Percentiles rank a stretch among this genome's conserved stretches.
Evolutionary conservation across 2,797 vertebrate species (phyloP).

Genomic region (Hephaestus fuliginosus): DNA sequence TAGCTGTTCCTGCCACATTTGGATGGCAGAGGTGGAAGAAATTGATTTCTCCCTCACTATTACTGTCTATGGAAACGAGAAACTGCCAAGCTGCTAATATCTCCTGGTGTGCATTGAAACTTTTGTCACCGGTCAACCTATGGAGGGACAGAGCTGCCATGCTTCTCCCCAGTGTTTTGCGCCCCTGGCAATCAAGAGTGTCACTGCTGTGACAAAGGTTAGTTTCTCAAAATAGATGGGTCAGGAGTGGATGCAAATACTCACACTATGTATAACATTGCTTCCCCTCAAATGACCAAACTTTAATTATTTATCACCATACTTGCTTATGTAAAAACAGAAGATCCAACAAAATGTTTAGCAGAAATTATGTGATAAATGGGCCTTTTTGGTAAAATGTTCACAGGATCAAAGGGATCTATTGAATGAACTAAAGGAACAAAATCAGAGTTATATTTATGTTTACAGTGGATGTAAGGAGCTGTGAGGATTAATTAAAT

Average conservation of each 20-base stretch:
- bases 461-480: neutral
- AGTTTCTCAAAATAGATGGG: slow-evolving; percentile 52
- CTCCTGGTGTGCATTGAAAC: slow-evolving; percentile 61
- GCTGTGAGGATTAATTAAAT: slow-evolving; percentile 1
- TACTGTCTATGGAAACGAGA: slow-evolving; percentile 70
- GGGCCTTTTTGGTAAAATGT: neutral
- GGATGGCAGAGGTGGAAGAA: slow-evolving; percentile 71
- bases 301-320: neutral
- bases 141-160: slow-evolving; percentile 55
- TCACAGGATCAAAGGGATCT: neutral
- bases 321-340: neutral
- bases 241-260: slow-evolving; percentile 27
- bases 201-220: slow-evolving; percentile 50
- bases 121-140: slow-evolving; percentile 72
- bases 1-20: slow-evolving; percentile 71
- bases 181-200: slow-evolving; percentile 48
- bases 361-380: neutral
- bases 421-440: neutral
- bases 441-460: slow-evolving; percentile 1
- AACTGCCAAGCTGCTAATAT: slow-evolving; percentile 76
- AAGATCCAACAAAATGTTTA: neutral
- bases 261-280: neutral
- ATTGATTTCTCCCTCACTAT: slow-evolving; percentile 78
- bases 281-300: neutral
- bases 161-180: slow-evolving; percentile 38